phyloP scores from a whole-genome alignment of 2,888 invertebrate species.

The Nomada hirtipes region DNA sequence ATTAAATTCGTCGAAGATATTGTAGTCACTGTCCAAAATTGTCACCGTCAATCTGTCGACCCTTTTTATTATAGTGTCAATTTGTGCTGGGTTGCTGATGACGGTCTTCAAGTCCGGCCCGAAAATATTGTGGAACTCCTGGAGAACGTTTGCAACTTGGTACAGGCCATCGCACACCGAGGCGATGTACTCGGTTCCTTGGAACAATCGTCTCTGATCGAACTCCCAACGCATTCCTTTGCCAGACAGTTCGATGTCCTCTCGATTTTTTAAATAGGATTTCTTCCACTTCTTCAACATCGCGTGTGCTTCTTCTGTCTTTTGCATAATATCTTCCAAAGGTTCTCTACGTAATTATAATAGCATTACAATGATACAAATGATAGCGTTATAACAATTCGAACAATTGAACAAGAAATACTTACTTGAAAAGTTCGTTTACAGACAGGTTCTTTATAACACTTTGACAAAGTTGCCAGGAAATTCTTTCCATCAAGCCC shows the following conservation, averaged over 20 bases:
- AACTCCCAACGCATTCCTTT: constrained; percentile 97
- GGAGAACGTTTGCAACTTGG: constrained; percentile 91
- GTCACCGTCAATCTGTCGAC: constrained; percentile 92
- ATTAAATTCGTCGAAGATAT: constrained; percentile 91
- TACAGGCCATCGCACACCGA: constrained; percentile 92
- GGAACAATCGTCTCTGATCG: constrained; percentile 92
- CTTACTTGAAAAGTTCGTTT: constrained; percentile 90
- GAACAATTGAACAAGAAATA: not conserved
- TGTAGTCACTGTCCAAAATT: constrained; percentile 91
- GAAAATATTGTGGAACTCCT: constrained; percentile 96
- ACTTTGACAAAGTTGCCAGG: constrained; percentile 92
- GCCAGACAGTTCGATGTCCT: constrained; percentile 94
- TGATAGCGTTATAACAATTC: not conserved
- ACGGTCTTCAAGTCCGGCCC: constrained; percentile 94
- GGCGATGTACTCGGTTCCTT: constrained; percentile 93
- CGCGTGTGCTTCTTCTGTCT: constrained; percentile 87
- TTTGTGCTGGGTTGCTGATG: constrained; percentile 93
- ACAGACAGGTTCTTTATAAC: constrained; percentile 90
- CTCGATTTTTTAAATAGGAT: constrained; percentile 91
- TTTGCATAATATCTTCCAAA: constrained; percentile 85
- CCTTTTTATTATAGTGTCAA: constrained; percentile 93
- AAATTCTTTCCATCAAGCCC: constrained; percentile 92
- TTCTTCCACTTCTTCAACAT: constrained; percentile 91
- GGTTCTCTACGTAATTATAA: constrained; percentile 82
- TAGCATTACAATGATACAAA: not conserved